These are phyloP conservation scores for Neotoma lepida DNA, from an alignment of 2,113 vertebrate genomes.

Conservation along the genomic window DNA sequence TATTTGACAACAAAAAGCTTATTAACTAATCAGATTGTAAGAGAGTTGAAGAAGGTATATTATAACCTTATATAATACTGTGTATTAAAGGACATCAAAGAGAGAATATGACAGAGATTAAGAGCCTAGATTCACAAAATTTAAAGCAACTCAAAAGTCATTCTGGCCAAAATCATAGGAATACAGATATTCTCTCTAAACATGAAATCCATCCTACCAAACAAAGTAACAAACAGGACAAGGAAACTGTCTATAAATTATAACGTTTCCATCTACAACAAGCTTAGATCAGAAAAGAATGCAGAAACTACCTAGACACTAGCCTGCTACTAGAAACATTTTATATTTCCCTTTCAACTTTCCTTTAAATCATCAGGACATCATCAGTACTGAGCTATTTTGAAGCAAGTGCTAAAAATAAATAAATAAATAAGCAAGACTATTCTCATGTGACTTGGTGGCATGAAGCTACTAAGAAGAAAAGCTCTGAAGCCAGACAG, in stretches of 20 bases:
- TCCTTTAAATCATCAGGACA: background rate
- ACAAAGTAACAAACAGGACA: background rate
- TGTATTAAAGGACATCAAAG: background rate
- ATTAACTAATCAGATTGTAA: background rate
- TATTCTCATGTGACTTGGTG: background rate
- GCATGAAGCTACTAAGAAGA: background rate
- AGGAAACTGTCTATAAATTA: background rate
- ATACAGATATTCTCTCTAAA: background rate
- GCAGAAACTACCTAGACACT: background rate
- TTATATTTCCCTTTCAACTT: slow-evolving; percentile 33
- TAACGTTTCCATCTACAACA: background rate
- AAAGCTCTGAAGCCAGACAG: background rate
- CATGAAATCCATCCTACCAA: background rate
- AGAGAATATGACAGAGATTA: background rate
- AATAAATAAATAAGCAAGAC: background rate
- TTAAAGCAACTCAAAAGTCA: background rate
- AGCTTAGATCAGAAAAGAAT: background rate
- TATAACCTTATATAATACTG: background rate
- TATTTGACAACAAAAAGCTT: slow-evolving; percentile 10
- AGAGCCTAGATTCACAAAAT: background rate
- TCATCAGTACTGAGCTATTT: background rate
- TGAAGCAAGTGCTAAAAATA: background rate
- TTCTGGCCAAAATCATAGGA: background rate
- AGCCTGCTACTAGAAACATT: background rate
- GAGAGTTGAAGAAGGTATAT: background rate